Conservation (phyloP, 2,113 vertebrate species). For the Pipra filicauda region DNA sequence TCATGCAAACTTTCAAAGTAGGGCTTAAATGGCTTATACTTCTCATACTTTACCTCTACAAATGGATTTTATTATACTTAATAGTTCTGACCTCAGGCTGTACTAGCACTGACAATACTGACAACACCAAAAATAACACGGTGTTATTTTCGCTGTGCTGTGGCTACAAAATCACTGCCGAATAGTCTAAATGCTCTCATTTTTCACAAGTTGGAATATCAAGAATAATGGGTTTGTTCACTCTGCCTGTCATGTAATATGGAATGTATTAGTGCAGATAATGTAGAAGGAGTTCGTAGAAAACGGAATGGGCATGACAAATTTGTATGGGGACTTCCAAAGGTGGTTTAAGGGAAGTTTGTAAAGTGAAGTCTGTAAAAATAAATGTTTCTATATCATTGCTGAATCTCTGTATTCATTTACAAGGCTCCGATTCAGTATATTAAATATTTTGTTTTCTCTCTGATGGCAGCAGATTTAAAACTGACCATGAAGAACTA, state of each 20-base stretch:
- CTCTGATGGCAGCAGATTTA: not conserved
- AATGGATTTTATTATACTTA: not conserved
- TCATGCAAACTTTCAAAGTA: not conserved
- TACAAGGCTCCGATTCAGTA: not conserved
- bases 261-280: not conserved
- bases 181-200: not conserved
- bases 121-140: not conserved
- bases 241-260: fast-evolving
- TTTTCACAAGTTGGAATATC: not conserved
- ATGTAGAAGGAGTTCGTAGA: not conserved
- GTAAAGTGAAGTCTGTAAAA: not conserved
- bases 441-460: not conserved
- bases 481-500: not conserved
- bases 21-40: not conserved
- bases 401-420: not conserved
- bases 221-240: not conserved
- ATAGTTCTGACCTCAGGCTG: not conserved
- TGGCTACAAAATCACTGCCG: not conserved
- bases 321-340: not conserved
- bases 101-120: not conserved
- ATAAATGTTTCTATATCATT: not conserved
- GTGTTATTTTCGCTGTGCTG: not conserved
- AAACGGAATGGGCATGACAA: not conserved
- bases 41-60: not conserved
- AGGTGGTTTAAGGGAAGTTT: not conserved